Evolutionary conservation across 2,797 vertebrate species (phyloP).

Genomic region (Rhinophrynus dorsalis): DNA sequence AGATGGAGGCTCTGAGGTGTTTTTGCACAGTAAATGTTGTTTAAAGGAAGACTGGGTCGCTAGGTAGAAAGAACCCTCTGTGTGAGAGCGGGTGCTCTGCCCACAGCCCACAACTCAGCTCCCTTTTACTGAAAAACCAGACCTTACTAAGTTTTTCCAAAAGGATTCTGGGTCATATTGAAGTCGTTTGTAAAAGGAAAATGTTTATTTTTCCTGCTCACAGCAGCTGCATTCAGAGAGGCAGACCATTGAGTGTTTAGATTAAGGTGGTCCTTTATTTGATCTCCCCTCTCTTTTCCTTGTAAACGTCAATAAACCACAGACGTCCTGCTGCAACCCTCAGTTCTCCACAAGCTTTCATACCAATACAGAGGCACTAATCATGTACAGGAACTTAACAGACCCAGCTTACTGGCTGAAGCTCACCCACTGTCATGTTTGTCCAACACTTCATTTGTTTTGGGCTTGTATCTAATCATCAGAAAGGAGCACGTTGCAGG

Average conservation of each 20-base stretch:
- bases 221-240: slow-evolving; percentile 41
- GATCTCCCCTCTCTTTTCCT: slow-evolving; percentile 42
- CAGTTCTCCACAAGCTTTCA: slow-evolving; percentile 33
- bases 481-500: not conserved
- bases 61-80: slow-evolving; percentile 37
- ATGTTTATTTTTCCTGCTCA: slow-evolving; percentile 48
- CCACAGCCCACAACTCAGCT: slow-evolving; percentile 37
- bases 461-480: not conserved
- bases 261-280: slow-evolving; percentile 44
- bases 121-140: slow-evolving; percentile 40
- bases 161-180: slow-evolving; percentile 23
- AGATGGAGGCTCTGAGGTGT: slow-evolving; percentile 25
- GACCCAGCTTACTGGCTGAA: no score
- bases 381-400: not conserved
- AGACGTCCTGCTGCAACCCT: slow-evolving; percentile 19
- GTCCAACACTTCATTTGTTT: not conserved
- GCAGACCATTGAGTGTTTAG: slow-evolving; percentile 41
- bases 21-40: slow-evolving; percentile 42
- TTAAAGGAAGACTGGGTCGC: slow-evolving; percentile 31
- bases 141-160: slow-evolving; percentile 42
- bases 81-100: slow-evolving; percentile 37
- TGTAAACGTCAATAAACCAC: slow-evolving; percentile 45
- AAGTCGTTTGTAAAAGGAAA: slow-evolving; percentile 46
- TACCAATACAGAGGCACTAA: slow-evolving; percentile 11
- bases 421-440: not conserved